Conservation (phyloP, 2,797 vertebrate species). For the Siniperca obscura region DNA sequence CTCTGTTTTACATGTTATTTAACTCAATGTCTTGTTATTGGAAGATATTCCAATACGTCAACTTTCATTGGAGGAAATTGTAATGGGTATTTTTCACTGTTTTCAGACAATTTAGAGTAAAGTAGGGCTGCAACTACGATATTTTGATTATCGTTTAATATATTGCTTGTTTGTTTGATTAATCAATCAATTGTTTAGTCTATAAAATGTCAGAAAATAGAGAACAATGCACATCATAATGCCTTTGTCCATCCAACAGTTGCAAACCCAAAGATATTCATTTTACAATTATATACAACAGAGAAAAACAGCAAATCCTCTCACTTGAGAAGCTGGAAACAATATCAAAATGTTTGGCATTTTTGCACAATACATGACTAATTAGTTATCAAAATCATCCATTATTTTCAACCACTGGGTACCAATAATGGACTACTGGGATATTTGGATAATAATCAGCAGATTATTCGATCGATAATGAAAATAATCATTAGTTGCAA, state of each 20-base stretch:
- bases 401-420: not conserved
- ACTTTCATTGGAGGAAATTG: not conserved
- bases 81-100: not conserved
- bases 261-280: not conserved
- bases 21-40: not conserved
- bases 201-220: not conserved
- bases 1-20: not conserved
- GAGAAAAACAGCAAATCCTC: not conserved
- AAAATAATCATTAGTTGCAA: not conserved
- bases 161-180: accelerated
- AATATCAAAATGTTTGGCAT: not conserved
- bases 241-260: not conserved
- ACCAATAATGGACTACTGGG: too few relatives aligned
- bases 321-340: not conserved
- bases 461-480: not conserved
- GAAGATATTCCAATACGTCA: not conserved
- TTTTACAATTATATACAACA: not conserved
- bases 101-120: not conserved
- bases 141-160: not conserved
- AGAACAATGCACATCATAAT: not conserved
- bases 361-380: not conserved
- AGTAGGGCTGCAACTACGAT: not conserved
- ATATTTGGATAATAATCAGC: too few relatives aligned
- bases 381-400: not conserved
- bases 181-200: not conserved